Evolutionary conservation across 2,888 invertebrate genomes (phyloP), one percentile per base, ranked within the genome.

Genomic region (Amblyjoppa fuscipennis): DNA sequence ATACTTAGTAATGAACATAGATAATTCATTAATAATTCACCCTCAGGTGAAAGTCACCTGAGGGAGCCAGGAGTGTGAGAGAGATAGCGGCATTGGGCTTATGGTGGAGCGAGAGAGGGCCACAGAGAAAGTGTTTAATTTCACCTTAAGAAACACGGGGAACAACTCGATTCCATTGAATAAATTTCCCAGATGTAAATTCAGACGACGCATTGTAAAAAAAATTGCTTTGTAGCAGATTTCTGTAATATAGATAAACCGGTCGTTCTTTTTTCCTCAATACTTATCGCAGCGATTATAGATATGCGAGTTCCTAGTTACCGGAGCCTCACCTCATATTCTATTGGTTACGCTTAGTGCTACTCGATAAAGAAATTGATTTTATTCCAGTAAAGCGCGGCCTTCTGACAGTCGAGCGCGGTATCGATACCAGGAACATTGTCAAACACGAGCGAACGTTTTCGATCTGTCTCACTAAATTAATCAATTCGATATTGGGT

Each of bases 271-370:
- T 79, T 80, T 34, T 6, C 38, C 20, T 38, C 28, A 9, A 31
- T 61, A 64, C 53, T 85, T 87, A 87, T 87, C 86, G 76, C 82
- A 45, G 25, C 61, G 80, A 83, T 87, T 85, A 83, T 31, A 85
- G 80, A 85, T 71, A 85, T 13, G 66, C 69, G 69, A 61, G 77
- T 79, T 78, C 75, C 84, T 81, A 86, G 85, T 81, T 74, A 85
- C 79, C 76, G 75, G 56, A 79, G 68, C 20, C 56, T 49, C 56
- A 51, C 51, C 68, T 81, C 61, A 69, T 74, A 49, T 79, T 25
- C 76, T 51, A 79, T 82, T 76, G 83, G 83, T 34, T 66, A 70
- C 66, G 75, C 28, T 31, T 59, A 69, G 76, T 38, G 31, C 59
- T 66, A 20, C 51, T 81, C 70, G 85, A 85, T 82, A 79, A 78